phyloP scores from a whole-genome alignment of 2,888 invertebrate genomes.

The Drosophila lacicola region DNA sequence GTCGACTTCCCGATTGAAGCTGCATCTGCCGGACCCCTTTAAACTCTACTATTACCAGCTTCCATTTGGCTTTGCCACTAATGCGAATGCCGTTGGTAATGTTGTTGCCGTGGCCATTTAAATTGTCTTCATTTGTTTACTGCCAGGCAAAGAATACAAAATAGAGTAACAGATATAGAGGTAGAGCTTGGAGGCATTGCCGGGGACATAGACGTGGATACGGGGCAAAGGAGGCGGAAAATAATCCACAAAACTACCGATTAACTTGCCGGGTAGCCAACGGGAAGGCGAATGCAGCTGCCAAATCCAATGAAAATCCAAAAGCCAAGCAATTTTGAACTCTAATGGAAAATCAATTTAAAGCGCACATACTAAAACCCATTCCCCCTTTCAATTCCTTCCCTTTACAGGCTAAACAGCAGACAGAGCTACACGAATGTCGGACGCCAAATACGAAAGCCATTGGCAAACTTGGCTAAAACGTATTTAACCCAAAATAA shows the following conservation, averaged over 20 bases:
- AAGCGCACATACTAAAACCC: constrained; percentile 59
- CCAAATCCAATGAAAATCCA: constrained; percentile 79
- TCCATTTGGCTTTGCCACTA: constrained; percentile 54
- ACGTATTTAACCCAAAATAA: constrained; percentile 74
- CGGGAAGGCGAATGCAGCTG: constrained; percentile 60
- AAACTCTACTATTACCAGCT: constrained; percentile 17
- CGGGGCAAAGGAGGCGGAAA: constrained; percentile 18
- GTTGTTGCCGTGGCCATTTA: constrained; percentile 71
- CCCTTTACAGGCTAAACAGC: constrained; percentile 69
- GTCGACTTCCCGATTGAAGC: constrained; percentile 29
- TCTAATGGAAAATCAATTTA: constrained; percentile 81
- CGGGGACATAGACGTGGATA: not conserved
- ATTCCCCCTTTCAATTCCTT: constrained; percentile 9
- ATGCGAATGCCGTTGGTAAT: constrained; percentile 64
- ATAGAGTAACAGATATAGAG: constrained; percentile 32
- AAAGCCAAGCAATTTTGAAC: constrained; percentile 78
- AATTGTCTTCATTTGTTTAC: constrained; percentile 80
- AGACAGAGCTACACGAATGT: constrained; percentile 71
- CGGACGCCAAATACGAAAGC: constrained; percentile 69
- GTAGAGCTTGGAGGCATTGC: not conserved
- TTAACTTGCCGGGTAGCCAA: constrained; percentile 63
- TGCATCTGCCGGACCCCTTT: not conserved
- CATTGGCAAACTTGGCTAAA: constrained; percentile 77
- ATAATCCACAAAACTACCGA: constrained; percentile 73
- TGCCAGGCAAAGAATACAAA: constrained; percentile 52